These are phyloP conservation scores for Diacarnus erythraeanus DNA, from an alignment of 37 sponge, comb jelly and placozoan species.

Conservation along the genomic window DNA sequence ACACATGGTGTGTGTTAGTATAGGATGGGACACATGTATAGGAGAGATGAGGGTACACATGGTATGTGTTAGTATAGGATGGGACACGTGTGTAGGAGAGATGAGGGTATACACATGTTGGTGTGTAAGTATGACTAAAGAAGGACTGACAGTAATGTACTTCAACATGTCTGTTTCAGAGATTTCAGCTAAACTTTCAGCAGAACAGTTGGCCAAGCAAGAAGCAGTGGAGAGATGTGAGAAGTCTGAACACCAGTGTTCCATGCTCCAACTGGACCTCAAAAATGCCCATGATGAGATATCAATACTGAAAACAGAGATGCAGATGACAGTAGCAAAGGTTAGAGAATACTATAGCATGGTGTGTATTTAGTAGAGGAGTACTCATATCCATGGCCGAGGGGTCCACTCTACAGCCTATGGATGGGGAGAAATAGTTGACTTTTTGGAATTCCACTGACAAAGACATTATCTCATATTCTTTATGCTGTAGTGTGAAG, in stretches of 20 bases:
- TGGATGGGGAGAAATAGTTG: too few relatives aligned
- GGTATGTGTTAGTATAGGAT: too few relatives aligned
- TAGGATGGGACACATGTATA: too few relatives aligned
- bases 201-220: slow-evolving; percentile 36
- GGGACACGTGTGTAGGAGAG: not conserved
- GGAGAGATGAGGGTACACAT: too few relatives aligned
- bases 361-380: too few relatives aligned
- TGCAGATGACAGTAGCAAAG: slow-evolving; percentile 2
- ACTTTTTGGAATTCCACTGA: too few relatives aligned
- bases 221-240: slow-evolving; percentile 34
- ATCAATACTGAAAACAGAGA: slow-evolving; percentile 10
- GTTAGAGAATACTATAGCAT: slow-evolving; percentile 15
- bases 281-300: slow-evolving; percentile 46
- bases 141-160: too few relatives aligned
- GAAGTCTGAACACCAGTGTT: slow-evolving; percentile 39
- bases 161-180: slow-evolving; percentile 9
- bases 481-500: too few relatives aligned
- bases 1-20: too few relatives aligned
- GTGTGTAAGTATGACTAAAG: not conserved
- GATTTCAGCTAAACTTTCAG: slow-evolving; percentile 32
- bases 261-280: slow-evolving; percentile 60
- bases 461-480: too few relatives aligned
- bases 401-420: too few relatives aligned
- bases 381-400: too few relatives aligned
- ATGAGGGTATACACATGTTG: not conserved